Evolutionary conservation across 2,113 vertebrate species (phyloP), one percentile per base, ranked within the genome.

Genomic region (Protobothrops flavoviridis): DNA sequence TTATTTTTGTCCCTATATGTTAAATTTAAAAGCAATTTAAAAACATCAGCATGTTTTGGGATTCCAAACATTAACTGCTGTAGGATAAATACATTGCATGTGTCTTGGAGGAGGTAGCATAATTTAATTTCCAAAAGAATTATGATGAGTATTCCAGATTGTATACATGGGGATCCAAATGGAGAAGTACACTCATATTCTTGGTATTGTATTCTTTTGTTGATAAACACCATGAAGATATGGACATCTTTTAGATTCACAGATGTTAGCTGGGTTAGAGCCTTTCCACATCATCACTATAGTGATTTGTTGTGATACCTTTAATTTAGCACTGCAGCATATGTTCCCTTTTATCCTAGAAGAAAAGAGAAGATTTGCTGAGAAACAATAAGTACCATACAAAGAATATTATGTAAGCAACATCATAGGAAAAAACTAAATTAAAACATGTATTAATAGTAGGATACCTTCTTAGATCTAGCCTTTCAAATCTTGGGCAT

Each of bases 221-320:
- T 97, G 97, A 94, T 95, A 94, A 96, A 92, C 93, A 96, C 93
- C 85, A 93, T 92, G 69, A 90, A 69, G 88, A 39, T 91, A 94
- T 92, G 95, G 88, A 95, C 95, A 95, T 85, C 57, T 89, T 91
- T 89, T 87, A 88, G 85, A 61, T 93, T 93, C 91, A 86, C 95
- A 13, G 92, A 93, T 94, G 91, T 50, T 94, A 92, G 85, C 15
- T 86, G 29, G 5, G 20, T 64, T 45, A 33, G 4, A 23, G 26
- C 33, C 24, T 56, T 85, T 86, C 43, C 55, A 48, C 4, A 91
- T 87, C 43, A 45, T 12, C 24, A 24, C 3, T 13, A 15, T 24
- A 48, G 45, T 88, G 91, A 24, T 85, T n/a, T 81, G 20, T 74
- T 55, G 55, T 29, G n/a, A n/a, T 33, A 69, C 29, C 3, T 43